Base-by-base conservation (phyloP, 2,888 invertebrate genomes). In the Fragum fragum region DNA sequence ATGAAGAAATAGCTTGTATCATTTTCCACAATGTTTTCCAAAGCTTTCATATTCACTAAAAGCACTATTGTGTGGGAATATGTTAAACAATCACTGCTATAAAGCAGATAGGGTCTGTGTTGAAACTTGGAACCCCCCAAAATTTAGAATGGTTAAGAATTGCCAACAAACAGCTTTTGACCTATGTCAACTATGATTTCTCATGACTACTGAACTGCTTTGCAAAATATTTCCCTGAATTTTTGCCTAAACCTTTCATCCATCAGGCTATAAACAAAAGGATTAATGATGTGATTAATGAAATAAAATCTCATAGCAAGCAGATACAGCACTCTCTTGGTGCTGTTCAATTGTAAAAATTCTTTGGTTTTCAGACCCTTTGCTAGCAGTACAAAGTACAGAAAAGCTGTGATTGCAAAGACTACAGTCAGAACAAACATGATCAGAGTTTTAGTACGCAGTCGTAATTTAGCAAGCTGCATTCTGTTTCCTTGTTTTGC, bases 291-390 rank as follows among this genome's bases (percentile, higher is more conserved):
- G 26, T 79, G 78, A 52, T 79, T 79, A 52, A 79, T 66, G 26
- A 79, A 79, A 59, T 79, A 79, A 28, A 79, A 68, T 42, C 78
- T 28, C 78, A 79, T 69, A n/a, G 73, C 73, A 14, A 79, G 69
- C 32, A 79, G n/a, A 23, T 73, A 57, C 3, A 47, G 28, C 26
- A 29, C 68, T n/a, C 28, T 69, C 21, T 79, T 69, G 2, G 57
- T 28, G 18, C 18, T 57, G 11, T 57, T 69, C 11, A 68, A 59
- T 2, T 73, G 28, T n/a, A 59, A 59, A 21, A 71, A 61, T 18
- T 75, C 28, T 14, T 53, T 68, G 21, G 70, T 72, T 7, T 57
- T 57, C 11, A 71, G 63, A 23, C 75, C 57, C 14, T 66, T 47
- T 21, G 71, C 71, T 28, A 79, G 47, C 0, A 79, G 63, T 18